Evolutionary conservation across 2,797 vertebrate genomes (phyloP), one percentile per base, ranked within the genome.

Genomic region (Syngnathus rostellatus): DNA sequence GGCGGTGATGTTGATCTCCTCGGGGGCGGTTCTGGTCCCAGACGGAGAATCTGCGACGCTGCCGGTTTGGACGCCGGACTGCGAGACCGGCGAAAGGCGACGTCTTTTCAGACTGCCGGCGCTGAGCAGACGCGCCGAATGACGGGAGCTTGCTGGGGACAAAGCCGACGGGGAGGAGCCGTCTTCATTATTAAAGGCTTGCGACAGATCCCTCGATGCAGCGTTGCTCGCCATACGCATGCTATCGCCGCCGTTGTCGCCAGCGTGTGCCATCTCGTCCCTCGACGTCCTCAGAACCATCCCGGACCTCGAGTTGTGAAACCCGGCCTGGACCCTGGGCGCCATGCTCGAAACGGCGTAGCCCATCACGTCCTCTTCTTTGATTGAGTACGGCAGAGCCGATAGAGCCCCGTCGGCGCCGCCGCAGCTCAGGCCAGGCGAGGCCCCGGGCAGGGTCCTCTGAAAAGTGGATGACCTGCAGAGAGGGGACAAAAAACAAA

Each of bases 161-260:
- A 93, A 90, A 84, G 92, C 88, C 81, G 91, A 74, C 43, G 89
- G 91, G 92, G 93, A 91, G 91, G 93, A 93, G 91, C 88, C 89
- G 78, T 91, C 90, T 90, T 94, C 94, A 79, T 93, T 93, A 92
- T 94, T 94, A 93, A 98, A 93, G 81, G 93, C 86, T 88, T 94
- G 96, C 64, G 92, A 90, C 70, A 93, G 89, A 77, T 94, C 89
- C 65, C 82, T 84, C 70, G 91, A 81, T 90, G 89, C 75, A 84
- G 89, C 77, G 43, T 72, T 54, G 40, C 74, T 80, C 37, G 70
- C 68, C 62, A 74, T 48, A 65, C 81, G 76, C 17, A 75, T 65
- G 74, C 77, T 71, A 37, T 66, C 66, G 19, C 59, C 25, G 60
- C 66, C 1, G 19, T 50, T 66, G 71, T 66, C 76, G 89, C 90